These are phyloP conservation scores for Onychorhynchus coronatus DNA, from an alignment of 2,113 vertebrate genomes.

Conservation along the genomic window DNA sequence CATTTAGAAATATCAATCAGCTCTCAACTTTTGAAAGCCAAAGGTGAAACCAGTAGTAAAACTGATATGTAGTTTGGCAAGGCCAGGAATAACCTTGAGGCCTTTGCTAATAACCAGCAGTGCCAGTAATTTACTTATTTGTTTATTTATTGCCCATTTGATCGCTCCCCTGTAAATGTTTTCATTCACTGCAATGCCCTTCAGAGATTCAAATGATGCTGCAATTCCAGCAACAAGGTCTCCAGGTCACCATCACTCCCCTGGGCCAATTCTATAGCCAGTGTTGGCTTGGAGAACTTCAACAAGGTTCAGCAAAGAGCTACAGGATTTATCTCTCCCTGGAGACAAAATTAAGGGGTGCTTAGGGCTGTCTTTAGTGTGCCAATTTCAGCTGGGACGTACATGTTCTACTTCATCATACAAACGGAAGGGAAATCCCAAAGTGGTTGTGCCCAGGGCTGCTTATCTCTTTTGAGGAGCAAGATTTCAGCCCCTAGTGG, in stretches of 20 bases:
- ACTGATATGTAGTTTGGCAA: background rate
- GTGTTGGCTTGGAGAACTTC: background rate
- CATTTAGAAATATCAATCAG: background rate
- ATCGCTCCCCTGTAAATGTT: background rate
- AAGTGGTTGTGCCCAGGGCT: background rate
- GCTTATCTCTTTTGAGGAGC: background rate
- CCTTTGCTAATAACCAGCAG: background rate
- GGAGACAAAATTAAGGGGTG: background rate
- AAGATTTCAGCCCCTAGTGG: background rate
- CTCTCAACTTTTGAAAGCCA: background rate
- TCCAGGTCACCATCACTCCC: background rate
- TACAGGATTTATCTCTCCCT: background rate
- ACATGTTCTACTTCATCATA: fast-evolving
- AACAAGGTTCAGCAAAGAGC: background rate
- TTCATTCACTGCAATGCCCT: background rate
- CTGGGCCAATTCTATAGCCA: background rate
- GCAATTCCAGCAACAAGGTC: background rate
- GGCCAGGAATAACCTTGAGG: background rate
- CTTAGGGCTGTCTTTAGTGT: background rate
- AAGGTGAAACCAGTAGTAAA: background rate
- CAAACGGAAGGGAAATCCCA: background rate
- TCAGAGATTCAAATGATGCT: background rate
- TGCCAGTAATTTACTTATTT: background rate
- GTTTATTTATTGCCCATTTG: background rate
- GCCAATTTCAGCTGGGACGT: background rate